Evolutionary conservation across 30 jellyfish, hydroid and myxozoan genomes (phyloP), one percentile per base, ranked within the genome.

Genomic region (Hydractinia symbiolongicarpus): DNA sequence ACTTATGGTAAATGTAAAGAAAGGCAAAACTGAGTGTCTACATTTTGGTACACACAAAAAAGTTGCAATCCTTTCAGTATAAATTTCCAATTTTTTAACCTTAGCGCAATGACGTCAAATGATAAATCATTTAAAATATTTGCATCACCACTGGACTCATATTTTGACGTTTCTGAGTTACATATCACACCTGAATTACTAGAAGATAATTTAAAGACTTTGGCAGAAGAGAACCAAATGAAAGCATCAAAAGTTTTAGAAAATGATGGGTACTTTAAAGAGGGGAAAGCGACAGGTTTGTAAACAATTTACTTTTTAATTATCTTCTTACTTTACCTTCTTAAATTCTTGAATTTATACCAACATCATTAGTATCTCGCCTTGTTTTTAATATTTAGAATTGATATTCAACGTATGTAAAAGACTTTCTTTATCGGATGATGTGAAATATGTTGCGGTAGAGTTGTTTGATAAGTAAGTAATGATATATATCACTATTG

Each of bases 381-480:
- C n/a, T 9, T 7, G 52, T 40, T 20, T 52, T 75, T 0, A n/a
- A 56, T 66, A 61, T 82, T 19, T 68, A 92, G 99, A 83, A 52
- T 83, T 93, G 73, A 78, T 93, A 50, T 82, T 87, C 50, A 44
- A 85, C 67, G 53, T 93, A 8, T 93, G 99, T 67, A 79, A 81
- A 50, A 81, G 84, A 68, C 73, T 86, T 57, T 68, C 82, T 72
- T 61, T 86, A 60, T 86, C 90, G 6, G 93, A 88, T 56, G 90
- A 82, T 8, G 83, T 90, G 20, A 83, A 86, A 73, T 93, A 55
- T 72, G 52, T 82, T 4, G 96, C 96, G 9, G 77, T 93, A 16
- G 99, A 93, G 72, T 54, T 93, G 53, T 93, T 93, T 73, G 99
- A 93, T 81, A 83, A 85, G 99, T 93, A 87, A 61, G 82, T 51